phyloP scores from a whole-genome alignment of 2,797 vertebrate species.

The Heteromormyrus szaboi region DNA sequence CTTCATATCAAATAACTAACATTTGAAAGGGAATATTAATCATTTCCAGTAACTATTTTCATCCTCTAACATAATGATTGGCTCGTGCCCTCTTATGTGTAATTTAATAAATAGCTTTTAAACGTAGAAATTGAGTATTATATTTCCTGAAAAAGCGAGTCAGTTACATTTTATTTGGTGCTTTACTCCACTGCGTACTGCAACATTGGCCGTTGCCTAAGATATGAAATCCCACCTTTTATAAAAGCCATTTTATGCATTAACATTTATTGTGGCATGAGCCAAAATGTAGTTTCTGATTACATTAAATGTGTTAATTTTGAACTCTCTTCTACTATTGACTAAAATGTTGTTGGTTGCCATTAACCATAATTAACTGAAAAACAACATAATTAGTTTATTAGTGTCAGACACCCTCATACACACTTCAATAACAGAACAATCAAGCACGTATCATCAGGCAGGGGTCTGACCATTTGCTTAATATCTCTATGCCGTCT shows the following conservation, averaged over 20 bases:
- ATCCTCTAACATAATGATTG: constrained; percentile 27
- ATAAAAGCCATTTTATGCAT: not conserved
- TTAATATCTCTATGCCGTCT: not conserved
- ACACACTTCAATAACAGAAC: not conserved
- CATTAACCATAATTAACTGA: not conserved
- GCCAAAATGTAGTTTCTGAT: not conserved
- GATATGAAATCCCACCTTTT: not conserved
- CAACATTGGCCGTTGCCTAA: not conserved
- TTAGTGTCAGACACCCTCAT: not conserved
- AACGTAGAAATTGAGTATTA: constrained; percentile 12
- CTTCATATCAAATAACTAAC: constrained; percentile 8
- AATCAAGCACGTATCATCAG: not conserved
- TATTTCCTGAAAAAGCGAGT: constrained; percentile 7
- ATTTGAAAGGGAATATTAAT: constrained; percentile 20
- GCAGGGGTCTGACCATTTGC: not conserved
- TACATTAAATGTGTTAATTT: not conserved
- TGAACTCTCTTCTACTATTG: not conserved
- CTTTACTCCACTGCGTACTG: not conserved
- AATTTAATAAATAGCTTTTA: constrained; percentile 25
- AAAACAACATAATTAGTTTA: not conserved
- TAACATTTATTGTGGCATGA: not conserved
- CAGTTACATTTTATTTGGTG: constrained; percentile 10
- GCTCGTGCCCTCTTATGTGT: constrained; percentile 19
- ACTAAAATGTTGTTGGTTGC: not conserved
- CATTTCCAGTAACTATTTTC: constrained; percentile 23